These are phyloP conservation scores for Sprattus sprattus DNA, from an alignment of 2,113 vertebrate species.

Conservation along the genomic window DNA sequence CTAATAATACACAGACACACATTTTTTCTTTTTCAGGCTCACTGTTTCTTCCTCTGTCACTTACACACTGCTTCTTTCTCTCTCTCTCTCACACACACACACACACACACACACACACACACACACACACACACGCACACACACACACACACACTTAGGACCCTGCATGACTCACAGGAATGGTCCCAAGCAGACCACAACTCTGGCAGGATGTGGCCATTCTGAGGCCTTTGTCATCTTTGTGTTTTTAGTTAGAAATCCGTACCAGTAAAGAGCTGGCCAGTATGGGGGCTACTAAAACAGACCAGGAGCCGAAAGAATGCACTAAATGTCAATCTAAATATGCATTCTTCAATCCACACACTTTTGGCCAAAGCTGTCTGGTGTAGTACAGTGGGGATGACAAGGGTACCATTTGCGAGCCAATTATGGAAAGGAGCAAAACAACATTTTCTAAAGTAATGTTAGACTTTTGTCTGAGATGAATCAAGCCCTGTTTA, in stretches of 20 bases:
- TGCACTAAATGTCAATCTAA: neutral
- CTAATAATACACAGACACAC: neutral
- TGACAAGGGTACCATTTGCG: neutral
- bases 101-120: neutral
- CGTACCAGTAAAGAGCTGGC: neutral
- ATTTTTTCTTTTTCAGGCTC: neutral
- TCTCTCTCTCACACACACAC: neutral
- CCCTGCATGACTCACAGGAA: conserved; percentile 10
- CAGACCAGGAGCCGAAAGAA: neutral
- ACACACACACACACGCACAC: neutral
- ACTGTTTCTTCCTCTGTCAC: neutral
- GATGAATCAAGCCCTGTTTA: neutral
- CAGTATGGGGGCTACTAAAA: neutral
- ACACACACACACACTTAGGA: neutral
- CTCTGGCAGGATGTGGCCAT: conserved; percentile 11
- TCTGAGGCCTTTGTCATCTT: conserved; percentile 6
- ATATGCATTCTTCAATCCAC: neutral
- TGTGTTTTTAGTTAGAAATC: neutral
- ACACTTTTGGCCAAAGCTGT: neutral
- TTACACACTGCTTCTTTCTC: neutral
- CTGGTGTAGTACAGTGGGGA: neutral
- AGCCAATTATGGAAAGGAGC: neutral
- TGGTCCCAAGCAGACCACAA: conserved; percentile 9
- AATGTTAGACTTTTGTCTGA: neutral
- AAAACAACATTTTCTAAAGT: conserved; percentile 14